Evolutionary conservation across 2,888 invertebrate genomes (phyloP), one percentile per base, ranked within the genome.

Genomic region (Leuctra nigra): DNA sequence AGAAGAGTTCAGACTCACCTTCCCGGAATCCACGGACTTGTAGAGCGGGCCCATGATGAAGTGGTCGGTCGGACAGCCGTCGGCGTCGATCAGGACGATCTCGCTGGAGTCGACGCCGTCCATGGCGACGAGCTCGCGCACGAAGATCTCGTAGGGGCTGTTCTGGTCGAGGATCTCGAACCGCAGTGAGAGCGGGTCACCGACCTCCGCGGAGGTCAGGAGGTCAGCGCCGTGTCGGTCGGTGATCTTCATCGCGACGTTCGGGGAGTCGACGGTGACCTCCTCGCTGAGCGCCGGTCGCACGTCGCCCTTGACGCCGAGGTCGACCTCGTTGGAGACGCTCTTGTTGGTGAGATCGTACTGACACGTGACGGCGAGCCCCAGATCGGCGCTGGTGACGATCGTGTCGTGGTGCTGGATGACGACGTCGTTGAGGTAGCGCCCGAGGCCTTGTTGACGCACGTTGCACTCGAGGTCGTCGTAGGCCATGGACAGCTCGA

Each of bases 371-470:
- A 95, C 91, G 47, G 92, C 91, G 55, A 94, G 79, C 36, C 94
- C 94, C 67, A 95, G 80, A 80, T 95, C 94, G 52, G 92, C 91
- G 61, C 91, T 91, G 62, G 94, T 95, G 62, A 95, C 92, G 67
- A 95, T 94, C 68, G 91, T 91, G 70, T 93, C 93, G 75, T 95
- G 94, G 75, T 94, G 93, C 71, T 95, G 94, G 67, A 95, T 92
- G 56, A 94, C 89, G 61, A 92, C 91, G 73, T 94, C 94, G 72
- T 92, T 94, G 68, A 91, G 80, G 70, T 89, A 91, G 68, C 86
- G 81, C 63, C 92, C 92, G 60, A 88, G 80, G 57, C 90, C 88
- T 68, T 91, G 91, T 70, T 92, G 90, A 66, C 89, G 85, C 50
- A 94, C 92, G 72, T 92, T 92, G 72, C 94, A 94, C 71, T 93